These are phyloP conservation scores for Drosophila barbarae DNA, from an alignment of 2,888 invertebrate genomes.

Conservation along the genomic window DNA sequence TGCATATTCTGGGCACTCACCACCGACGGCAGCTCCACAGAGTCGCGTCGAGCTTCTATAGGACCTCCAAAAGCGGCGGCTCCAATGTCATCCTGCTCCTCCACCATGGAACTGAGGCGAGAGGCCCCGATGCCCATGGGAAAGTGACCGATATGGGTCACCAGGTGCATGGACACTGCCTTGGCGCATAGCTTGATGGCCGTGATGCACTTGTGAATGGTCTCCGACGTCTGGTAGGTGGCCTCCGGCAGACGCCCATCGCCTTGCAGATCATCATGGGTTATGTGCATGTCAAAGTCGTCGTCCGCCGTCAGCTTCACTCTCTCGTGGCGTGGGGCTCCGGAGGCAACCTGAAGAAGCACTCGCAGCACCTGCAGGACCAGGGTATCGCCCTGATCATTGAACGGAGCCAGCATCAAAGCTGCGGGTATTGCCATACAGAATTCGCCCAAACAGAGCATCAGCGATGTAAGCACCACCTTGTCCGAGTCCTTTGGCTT, in stretches of 20 bases:
- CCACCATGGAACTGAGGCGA: conserved; percentile 92
- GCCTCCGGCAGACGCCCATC: conserved; percentile 76
- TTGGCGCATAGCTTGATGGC: conserved; percentile 83
- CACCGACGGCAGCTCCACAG: conserved; percentile 88
- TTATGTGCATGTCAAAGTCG: conserved; percentile 79
- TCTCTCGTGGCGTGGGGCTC: conserved; percentile 74
- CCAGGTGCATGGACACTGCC: conserved; percentile 88
- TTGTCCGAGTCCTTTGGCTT: conserved; percentile 79
- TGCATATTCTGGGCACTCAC: conserved; percentile 91
- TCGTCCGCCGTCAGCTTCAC: conserved; percentile 78
- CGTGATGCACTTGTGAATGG: conserved; percentile 81
- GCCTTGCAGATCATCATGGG: conserved; percentile 76
- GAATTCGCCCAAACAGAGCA: conserved; percentile 95
- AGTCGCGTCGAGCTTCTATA: conserved; percentile 71
- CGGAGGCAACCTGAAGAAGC: conserved; percentile 77
- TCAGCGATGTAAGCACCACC: conserved; percentile 82
- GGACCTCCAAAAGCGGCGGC: conserved; percentile 40
- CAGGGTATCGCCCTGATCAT: conserved; percentile 79
- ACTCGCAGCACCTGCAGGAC: conserved; percentile 88
- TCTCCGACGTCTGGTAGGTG: conserved; percentile 78
- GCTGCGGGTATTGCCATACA: conserved; percentile 90
- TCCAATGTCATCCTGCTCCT: conserved; percentile 92
- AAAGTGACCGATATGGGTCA: conserved; percentile 96
- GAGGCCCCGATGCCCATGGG: conserved; percentile 95
- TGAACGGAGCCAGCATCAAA: conserved; percentile 81